Base-by-base conservation (phyloP, 2,797 vertebrate species). In the Neopelma chrysocephalum region DNA sequence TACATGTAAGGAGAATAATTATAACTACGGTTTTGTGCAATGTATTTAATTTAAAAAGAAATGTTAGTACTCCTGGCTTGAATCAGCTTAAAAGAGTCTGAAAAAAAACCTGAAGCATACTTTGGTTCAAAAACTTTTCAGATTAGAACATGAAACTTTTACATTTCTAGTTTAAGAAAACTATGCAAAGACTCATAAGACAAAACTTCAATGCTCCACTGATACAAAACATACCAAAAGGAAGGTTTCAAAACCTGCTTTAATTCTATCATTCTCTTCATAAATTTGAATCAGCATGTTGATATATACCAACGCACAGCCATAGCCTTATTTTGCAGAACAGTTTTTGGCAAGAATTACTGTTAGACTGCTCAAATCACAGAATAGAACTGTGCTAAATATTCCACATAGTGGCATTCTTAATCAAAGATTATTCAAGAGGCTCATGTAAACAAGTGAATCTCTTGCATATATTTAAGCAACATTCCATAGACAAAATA, bases 61-160 rank as follows among this genome's bases (percentile, higher is more conserved):
- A 40, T 18, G 2, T 27, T 32, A 53, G 13, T 18, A 69, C 8
- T 47, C 9, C n/a, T 61, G 17, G 10, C 14, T 57, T 71, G 29
- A 62, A 80, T 34, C 43, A 51, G 3, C 12, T 71, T 62, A 38
- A 53, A 90, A 66, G 19, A 36, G 22, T 4, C 29, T 71, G 43
- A 42, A 53, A 51, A 48, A 47, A 68, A 47, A 21, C 21, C 9
- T 12, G 11, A 64, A 48, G 43, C 16, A 9, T 15, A 43, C 11
- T 32, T 65, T 69, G 53, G 19, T 65, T 87, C 48, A 78, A 50
- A 42, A 92, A 21, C 15, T 65, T 76, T 15, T 25, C 4, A 29
- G 10, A 80, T 29, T 47, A n/a, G 53, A 80, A 61, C 0, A 0
- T 4, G 9, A 65, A 40, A 29, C 43, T 65, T n/a, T 82, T 5